phyloP scores from a whole-genome alignment of 2,113 vertebrate genomes.

The Calyptommatus sinebrachiatus region DNA sequence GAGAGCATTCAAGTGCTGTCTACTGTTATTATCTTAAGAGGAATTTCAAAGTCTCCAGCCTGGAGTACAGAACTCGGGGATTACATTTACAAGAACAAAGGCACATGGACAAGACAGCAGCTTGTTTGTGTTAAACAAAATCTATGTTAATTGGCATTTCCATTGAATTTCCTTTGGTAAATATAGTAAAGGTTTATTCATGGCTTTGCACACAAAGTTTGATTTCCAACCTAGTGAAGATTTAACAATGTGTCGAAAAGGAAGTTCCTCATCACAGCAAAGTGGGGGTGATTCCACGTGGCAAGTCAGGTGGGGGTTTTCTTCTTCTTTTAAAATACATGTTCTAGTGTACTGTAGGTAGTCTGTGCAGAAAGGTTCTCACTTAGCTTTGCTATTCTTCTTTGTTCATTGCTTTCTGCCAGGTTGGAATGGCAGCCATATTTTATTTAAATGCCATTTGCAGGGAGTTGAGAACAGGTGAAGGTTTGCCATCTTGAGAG shows the following conservation, averaged over 20 bases:
- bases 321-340: background rate
- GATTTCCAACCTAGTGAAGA: slow-evolving; percentile 6
- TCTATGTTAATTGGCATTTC: slow-evolving; percentile 16
- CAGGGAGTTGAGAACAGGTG: too few species aligned
- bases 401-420: too few species aligned
- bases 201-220: background rate
- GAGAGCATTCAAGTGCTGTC: slow-evolving; percentile 51
- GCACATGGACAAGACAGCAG: slow-evolving; percentile 19
- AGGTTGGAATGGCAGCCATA: too few species aligned
- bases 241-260: background rate
- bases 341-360: background rate
- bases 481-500: too few species aligned
- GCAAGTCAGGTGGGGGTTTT: background rate
- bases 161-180: slow-evolving; percentile 28
- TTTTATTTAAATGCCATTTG: too few species aligned
- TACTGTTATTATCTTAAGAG: slow-evolving; percentile 44
- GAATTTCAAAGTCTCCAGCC: slow-evolving; percentile 35
- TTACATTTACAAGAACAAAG: slow-evolving; percentile 36
- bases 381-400: background rate
- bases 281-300: background rate
- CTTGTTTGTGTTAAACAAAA: slow-evolving; percentile 30
- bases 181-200: slow-evolving; percentile 32
- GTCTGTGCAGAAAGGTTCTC: background rate
- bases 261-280: too few species aligned
- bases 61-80: slow-evolving; percentile 16